Base-by-base conservation (phyloP, 2,888 invertebrate species). In the Galerucella pusilla region DNA sequence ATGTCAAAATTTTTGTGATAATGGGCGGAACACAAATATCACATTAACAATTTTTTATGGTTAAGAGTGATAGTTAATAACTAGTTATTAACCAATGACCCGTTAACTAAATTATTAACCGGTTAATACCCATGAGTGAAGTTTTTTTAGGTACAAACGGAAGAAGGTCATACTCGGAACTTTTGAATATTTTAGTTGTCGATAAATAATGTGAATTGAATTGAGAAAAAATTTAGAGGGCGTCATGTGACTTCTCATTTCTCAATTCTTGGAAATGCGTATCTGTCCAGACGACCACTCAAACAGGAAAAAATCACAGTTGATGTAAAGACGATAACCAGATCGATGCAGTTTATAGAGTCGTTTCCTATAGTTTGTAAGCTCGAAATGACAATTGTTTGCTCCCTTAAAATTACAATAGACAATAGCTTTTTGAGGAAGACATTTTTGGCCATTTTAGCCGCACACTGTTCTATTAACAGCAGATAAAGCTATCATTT, bases 381-480 rank as follows among this genome's bases (percentile, higher is more conserved):
- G 85, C 85, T 84, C 84, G 84, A 83, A 85, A 83, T 84, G 85
- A 85, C 84, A 85, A 84, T 83, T n/a, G 20, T 80, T 85, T 85
- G 84, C 84, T 84, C 84, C 84, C 85, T 84, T 84, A 83, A 81
- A 81, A 82, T 82, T 82, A 82, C 78, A 81, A 81, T 83, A 83
- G 83, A 84, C 81, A 83, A 81, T 84, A 84, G 84, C 83, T 82
- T 80, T 77, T 84, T 85, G 86, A 86, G 87, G 87, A 87, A 87
- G 87, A 87, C 87, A 87, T 86, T 85, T 87, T 86, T 86, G 86
- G 86, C 86, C 84, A 80, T 81, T 77, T 80, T 83, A 83, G 85
- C 85, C 85, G 85, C 85, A 83, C 83, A 86, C 86, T 85, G 85
- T 85, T 85, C 85, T 86, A 85, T 77, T 79, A 86, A 86, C 85